These are phyloP conservation scores for Neogale vison DNA, from an alignment of 2,113 vertebrate genomes.

Conservation along the genomic window DNA sequence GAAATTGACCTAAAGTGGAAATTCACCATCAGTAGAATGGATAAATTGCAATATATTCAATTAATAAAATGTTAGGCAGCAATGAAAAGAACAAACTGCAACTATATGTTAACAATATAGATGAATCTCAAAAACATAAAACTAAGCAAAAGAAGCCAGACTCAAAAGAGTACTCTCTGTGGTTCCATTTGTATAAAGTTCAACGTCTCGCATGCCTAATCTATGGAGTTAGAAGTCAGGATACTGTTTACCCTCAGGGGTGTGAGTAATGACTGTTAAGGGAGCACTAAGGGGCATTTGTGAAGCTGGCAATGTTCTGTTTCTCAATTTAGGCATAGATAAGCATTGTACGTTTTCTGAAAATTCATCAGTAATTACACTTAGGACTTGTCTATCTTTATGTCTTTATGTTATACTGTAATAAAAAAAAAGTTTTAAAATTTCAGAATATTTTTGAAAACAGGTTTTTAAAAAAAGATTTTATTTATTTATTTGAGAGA, in stretches of 20 bases:
- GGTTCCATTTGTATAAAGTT: neutral
- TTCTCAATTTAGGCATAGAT: conserved; percentile 22
- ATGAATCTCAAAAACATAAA: conserved; percentile 23
- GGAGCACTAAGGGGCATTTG: neutral
- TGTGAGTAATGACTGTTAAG: neutral
- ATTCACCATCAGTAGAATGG: neutral
- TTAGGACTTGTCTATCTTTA: conserved; percentile 34
- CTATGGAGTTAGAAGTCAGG: neutral
- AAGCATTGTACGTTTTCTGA: neutral
- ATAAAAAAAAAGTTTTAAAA: neutral
- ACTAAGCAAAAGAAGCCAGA: conserved; percentile 24
- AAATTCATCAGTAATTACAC: neutral
- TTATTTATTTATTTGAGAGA: neutral
- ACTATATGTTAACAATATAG: neutral
- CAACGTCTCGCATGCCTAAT: neutral
- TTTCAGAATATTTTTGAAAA: conserved; percentile 40
- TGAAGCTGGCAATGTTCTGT: neutral
- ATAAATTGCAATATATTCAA: neutral
- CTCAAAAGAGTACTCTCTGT: neutral
- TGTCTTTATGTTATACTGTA: neutral
- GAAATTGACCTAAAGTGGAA: conserved; percentile 17
- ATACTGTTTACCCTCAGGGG: neutral
- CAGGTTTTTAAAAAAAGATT: neutral
- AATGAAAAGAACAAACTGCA: neutral
- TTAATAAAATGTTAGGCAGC: neutral